These are phyloP conservation scores for Pammene fasciana DNA, from an alignment of 2,888 invertebrate genomes.

Conservation along the genomic window DNA sequence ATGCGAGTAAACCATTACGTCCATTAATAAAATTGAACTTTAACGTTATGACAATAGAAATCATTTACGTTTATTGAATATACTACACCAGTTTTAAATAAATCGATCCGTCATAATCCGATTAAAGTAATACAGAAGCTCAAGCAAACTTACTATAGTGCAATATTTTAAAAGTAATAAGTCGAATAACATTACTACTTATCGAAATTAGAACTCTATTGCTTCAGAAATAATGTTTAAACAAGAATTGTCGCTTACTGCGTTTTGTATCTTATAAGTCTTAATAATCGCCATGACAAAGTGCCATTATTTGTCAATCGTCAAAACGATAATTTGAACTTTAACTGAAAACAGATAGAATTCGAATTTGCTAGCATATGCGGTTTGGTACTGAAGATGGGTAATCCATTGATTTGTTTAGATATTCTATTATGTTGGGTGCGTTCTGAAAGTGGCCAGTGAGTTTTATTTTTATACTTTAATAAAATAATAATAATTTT, in stretches of 20 bases:
- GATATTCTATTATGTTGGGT: constrained; percentile 10
- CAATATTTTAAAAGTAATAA: neutral
- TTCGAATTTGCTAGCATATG: neutral
- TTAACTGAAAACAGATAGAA: neutral
- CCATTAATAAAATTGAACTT: neutral
- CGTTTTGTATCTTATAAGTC: neutral
- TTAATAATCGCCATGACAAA: constrained; percentile 5
- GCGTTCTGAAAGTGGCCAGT: neutral
- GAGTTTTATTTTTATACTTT: neutral
- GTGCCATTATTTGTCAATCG: constrained; percentile 15
- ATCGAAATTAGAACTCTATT: neutral
- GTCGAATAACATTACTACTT: neutral
- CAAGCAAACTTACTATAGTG: constrained; percentile 6
- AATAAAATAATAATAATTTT: no score
- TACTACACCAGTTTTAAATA: constrained; percentile 29
- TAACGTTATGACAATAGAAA: neutral
- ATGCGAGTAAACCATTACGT: no score
- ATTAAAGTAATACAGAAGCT: constrained; percentile 43
- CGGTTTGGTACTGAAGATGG: neutral
- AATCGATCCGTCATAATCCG: constrained; percentile 48
- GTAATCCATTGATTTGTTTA: constrained; percentile 10
- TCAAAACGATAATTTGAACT: neutral
- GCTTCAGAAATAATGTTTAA: neutral
- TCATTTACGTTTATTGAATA: neutral
- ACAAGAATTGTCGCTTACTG: neutral